Conservation (phyloP, 2,888 invertebrate species). For the Cryptosula pallasiana region DNA sequence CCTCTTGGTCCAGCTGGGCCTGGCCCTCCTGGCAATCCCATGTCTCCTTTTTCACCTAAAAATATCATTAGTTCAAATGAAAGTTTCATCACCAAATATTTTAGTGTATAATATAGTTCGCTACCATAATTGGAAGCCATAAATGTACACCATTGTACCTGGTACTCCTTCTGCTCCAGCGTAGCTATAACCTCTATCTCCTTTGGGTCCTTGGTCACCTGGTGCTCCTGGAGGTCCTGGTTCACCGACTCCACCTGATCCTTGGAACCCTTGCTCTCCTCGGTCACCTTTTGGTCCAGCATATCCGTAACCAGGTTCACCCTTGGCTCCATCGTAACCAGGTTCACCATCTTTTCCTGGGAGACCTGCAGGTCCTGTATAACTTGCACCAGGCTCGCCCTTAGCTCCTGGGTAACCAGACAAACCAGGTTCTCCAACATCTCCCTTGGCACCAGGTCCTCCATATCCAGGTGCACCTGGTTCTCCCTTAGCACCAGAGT, state of each 20-base stretch:
- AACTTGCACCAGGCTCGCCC: neutral
- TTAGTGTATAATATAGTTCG: too few relatives aligned
- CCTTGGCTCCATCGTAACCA: slow-evolving; percentile 7
- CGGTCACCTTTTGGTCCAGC: slow-evolving; percentile 18
- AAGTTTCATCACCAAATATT: too few relatives aligned
- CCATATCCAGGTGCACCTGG: slow-evolving; percentile 19
- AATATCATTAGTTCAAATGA: too few relatives aligned
- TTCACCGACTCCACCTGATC: neutral
- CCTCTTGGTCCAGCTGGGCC: neutral
- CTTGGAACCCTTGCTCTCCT: neutral
- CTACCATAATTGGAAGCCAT: too few relatives aligned
- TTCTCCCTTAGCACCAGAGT: slow-evolving; percentile 1
- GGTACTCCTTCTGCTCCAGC: neutral
- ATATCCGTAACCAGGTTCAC: slow-evolving; percentile 6
- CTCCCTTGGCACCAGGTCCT: slow-evolving; percentile 1
- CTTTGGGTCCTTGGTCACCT: slow-evolving; percentile 12
- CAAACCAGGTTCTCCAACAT: neutral
- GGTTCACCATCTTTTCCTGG: slow-evolving; percentile 4
- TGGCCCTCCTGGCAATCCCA: neutral
- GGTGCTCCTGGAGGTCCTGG: neutral
- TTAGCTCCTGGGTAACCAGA: neutral
- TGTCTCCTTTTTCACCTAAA: neutral
- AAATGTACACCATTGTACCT: too few relatives aligned
- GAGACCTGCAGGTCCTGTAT: neutral
- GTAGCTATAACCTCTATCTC: neutral